Base-by-base conservation (phyloP, 2,113 vertebrate species). In the Fulica atra region DNA sequence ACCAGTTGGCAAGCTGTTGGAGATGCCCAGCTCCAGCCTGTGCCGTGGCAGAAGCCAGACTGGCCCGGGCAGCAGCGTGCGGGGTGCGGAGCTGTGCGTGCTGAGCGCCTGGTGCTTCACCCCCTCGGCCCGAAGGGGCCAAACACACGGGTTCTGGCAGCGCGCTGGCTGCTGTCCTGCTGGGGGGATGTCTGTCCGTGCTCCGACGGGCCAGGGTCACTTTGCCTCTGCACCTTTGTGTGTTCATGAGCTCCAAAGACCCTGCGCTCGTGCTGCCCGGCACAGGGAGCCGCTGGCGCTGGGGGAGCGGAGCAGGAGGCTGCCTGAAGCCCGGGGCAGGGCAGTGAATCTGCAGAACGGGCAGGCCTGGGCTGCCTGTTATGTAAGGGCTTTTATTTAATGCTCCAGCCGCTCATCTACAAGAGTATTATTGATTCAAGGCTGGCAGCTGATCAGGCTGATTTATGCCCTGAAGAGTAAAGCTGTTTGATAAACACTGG, bases 321-420 rank as follows among this genome's bases (percentile, higher is more conserved):
- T 87, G 91, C 80, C 73, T 85, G 24, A 57, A 88, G 90, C 56
- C 71, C 0, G 0, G 35, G 80, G 16, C 90, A 92, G 86, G 77
- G 86, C 95, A 79, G 76, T 90, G 92, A 94, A 95, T 96, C 90
- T 74, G 40, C 53, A 48, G 93, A 74, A 84, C 38, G 57, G 80
- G 36, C 92, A 81, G 70, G 48, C 57, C 93, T 86, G 88, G 93
- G 64, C 79, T 84, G 80, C 88, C 92, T 76, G 61, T 94, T 94
- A 78, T 89, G 93, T 91, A 96, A 92, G 92, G 88, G 40, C n/a
- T 79, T 96, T 94, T 88, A 89, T 96, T 96, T 94, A 94, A 95
- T 96, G 16, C 77, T 93, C 68, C 15, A 78, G 38, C 78, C 42
- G 15, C 76, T 96, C 93, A 86, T 92, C 86, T 95, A 92, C 90